Percentiles rank a stretch among this genome's conserved stretches.
Conservation (phyloP, 2,113 vertebrate species). For the Parus major region DNA sequence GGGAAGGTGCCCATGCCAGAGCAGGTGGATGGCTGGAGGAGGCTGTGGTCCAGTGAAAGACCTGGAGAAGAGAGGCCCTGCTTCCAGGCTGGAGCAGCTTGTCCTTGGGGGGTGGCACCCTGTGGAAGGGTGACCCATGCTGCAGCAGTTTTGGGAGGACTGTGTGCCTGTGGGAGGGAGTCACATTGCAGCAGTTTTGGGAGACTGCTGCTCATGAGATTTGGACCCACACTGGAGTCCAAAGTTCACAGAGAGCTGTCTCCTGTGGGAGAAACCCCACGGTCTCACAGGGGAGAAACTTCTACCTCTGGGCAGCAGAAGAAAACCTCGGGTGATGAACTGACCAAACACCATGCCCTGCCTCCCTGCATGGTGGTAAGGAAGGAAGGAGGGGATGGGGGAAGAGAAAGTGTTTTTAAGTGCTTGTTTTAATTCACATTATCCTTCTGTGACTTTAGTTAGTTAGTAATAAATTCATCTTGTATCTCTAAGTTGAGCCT, state of each 20-base stretch:
- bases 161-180: neutral
- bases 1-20: fast-evolving
- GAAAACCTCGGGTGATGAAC: neutral
- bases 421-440: neutral
- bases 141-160: neutral
- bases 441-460: neutral
- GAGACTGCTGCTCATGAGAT: neutral
- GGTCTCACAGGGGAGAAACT: neutral
- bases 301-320: too few species aligned
- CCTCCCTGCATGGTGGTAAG: too few species aligned
- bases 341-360: too few species aligned
- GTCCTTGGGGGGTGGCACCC: neutral
- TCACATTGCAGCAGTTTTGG: neutral
- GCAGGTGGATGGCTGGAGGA: too few species aligned
- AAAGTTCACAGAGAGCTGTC: fast-evolving
- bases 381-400: fast-evolving
- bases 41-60: neutral
- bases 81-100: neutral
- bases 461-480: neutral
- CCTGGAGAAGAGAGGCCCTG: neutral
- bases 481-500: neutral
- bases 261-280: fast-evolving
- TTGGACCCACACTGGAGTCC: fast-evolving
- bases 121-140: fast-evolving
- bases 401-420: neutral